phyloP scores from a whole-genome alignment of 2,797 vertebrate genomes.

The Ctenopoma multispine region DNA sequence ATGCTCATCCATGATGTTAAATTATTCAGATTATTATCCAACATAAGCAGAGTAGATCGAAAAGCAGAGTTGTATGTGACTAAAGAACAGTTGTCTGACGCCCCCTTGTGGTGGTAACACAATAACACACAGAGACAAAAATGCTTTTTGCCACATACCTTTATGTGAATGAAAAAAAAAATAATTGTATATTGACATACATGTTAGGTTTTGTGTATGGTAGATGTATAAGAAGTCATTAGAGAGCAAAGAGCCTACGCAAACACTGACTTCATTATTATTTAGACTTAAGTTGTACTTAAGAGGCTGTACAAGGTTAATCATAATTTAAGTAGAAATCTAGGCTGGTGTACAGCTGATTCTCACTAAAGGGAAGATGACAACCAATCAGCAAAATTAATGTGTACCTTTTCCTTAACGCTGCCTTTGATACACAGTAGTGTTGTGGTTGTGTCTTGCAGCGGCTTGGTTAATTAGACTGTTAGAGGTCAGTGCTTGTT shows the following conservation, averaged over 20 bases:
- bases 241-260: background rate
- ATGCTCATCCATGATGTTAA: too few species aligned
- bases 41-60: too few species aligned
- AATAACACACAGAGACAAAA: background rate
- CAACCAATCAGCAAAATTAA: conserved; percentile 1
- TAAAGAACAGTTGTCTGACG: background rate
- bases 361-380: background rate
- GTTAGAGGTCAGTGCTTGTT: conserved; percentile 46
- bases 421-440: too few species aligned
- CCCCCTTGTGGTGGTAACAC: conserved; percentile 35
- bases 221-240: background rate
- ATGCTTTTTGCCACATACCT: background rate
- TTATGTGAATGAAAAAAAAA: background rate
- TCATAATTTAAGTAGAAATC: background rate
- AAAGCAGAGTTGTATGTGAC: background rate
- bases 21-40: too few species aligned
- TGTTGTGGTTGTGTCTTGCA: conserved; percentile 19
- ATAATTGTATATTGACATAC: background rate
- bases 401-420: background rate
- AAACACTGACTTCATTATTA: background rate
- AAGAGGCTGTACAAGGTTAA: background rate
- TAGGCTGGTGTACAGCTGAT: background rate
- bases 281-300: background rate
- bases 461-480: conserved; percentile 83
- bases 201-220: background rate